These are phyloP conservation scores for Platerodrilus igneus DNA, from an alignment of 2,888 invertebrate genomes.

Conservation along the genomic window DNA sequence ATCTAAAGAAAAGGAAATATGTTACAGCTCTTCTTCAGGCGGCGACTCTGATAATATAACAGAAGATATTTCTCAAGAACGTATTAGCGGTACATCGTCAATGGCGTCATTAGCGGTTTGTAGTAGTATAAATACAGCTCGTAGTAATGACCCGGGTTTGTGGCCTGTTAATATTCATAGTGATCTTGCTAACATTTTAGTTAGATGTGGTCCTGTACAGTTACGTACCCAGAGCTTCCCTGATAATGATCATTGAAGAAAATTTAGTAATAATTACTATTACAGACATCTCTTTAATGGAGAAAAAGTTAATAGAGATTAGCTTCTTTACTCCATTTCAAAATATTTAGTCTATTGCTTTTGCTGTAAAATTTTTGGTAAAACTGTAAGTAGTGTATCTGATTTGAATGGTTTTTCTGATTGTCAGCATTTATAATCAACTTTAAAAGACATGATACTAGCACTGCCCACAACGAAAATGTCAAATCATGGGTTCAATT, in stretches of 20 bases:
- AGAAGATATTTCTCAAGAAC: too few species aligned
- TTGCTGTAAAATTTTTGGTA: conserved; percentile 27
- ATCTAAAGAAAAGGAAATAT: too few species aligned
- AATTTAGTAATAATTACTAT: conserved; percentile 14
- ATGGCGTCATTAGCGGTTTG: too few species aligned
- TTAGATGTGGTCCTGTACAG: too few species aligned
- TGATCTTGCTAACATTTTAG: too few species aligned
- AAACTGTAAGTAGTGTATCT: conserved; percentile 16
- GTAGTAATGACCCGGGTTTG: too few species aligned
- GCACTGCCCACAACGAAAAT: conserved; percentile 16
- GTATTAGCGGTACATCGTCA: too few species aligned
- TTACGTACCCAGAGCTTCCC: too few species aligned
- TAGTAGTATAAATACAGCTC: too few species aligned
- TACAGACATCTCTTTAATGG: conserved; percentile 17
- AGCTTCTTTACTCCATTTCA: conserved; percentile 26
- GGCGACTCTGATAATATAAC: too few species aligned
- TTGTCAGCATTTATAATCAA: conserved; percentile 22
- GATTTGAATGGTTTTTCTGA: conserved; percentile 19
- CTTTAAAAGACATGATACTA: conserved; percentile 23
- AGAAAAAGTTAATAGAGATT: conserved; percentile 21
- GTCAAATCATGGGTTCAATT: conserved; percentile 20
- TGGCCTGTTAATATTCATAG: too few species aligned
- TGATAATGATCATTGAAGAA: conserved; percentile 10
- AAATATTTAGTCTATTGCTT: conserved; percentile 27
- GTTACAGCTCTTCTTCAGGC: too few species aligned